Percentiles rank a stretch among this genome's conserved stretches.
These are phyloP conservation scores for Cyphomyrus discorhynchus DNA, from an alignment of 2,113 vertebrate genomes.

Conservation along the genomic window DNA sequence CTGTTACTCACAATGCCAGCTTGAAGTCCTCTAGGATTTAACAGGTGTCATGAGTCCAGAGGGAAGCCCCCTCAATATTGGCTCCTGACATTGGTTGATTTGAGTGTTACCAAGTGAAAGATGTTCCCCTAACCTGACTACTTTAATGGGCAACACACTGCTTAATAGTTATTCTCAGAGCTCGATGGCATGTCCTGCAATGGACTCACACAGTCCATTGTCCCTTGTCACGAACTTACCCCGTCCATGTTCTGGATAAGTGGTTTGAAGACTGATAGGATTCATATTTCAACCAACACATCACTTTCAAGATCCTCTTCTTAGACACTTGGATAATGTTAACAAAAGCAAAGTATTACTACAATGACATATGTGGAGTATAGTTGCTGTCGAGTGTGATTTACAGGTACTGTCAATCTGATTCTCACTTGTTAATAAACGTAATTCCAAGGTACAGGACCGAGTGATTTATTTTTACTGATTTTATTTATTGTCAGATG, in stretches of 20 bases:
- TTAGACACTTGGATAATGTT: background rate
- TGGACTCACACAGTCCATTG: background rate
- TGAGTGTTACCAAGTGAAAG: background rate
- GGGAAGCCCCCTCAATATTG: background rate
- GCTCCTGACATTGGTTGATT: background rate
- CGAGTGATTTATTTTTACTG: background rate
- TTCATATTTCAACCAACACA: background rate
- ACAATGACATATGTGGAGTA: background rate
- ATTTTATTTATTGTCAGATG: background rate
- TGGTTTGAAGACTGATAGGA: background rate
- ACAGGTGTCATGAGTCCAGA: constrained; percentile 11
- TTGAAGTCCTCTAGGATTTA: constrained; percentile 26
- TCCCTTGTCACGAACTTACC: background rate
- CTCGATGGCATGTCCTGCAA: background rate
- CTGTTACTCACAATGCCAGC: constrained; percentile 31
- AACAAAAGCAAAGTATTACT: background rate
- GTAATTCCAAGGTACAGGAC: background rate
- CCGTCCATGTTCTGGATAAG: background rate
- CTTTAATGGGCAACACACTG: background rate
- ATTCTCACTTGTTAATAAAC: background rate
- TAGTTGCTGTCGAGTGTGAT: background rate
- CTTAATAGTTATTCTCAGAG: background rate
- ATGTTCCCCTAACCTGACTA: background rate
- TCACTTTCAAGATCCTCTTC: background rate
- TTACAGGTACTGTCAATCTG: background rate